phyloP scores from a whole-genome alignment of 2,888 invertebrate genomes.

The Erebia palarica region DNA sequence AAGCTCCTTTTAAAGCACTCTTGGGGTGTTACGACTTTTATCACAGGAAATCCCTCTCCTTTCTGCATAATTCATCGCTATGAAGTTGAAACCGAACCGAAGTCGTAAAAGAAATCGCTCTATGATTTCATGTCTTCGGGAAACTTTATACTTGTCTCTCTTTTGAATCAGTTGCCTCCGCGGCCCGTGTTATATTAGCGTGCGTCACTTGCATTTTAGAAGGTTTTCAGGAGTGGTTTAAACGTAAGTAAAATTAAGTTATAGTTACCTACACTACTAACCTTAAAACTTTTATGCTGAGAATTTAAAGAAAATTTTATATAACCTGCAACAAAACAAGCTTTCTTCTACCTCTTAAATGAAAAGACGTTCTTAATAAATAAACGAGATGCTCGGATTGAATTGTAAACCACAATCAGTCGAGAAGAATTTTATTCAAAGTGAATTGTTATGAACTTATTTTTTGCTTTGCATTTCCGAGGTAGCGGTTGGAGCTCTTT shows the following conservation, averaged over 20 bases:
- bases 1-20: conserved; percentile 75
- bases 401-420: conserved; percentile 37
- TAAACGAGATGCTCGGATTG: conserved; percentile 32
- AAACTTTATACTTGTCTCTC: conserved; percentile 76
- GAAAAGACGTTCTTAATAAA: conserved; percentile 21
- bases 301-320: background rate
- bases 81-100: conserved; percentile 81
- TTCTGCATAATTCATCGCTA: conserved; percentile 81
- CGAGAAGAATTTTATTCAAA: conserved; percentile 38
- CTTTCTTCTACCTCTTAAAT: background rate
- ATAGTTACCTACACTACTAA: background rate
- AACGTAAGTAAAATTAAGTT: background rate
- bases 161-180: conserved; percentile 68
- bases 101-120: conserved; percentile 82
- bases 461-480: conserved; percentile 60
- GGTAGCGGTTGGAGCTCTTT: conserved; percentile 67
- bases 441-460: conserved; percentile 43
- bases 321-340: background rate
- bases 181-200: conserved; percentile 55
- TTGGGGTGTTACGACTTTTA: conserved; percentile 78
- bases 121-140: conserved; percentile 80
- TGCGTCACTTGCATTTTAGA: conserved; percentile 18
- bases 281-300: no score
- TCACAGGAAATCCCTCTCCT: conserved; percentile 79
- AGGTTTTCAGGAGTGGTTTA: background rate